phyloP scores from a whole-genome alignment of 2,113 vertebrate species.

The Himantopus leucocephalus region DNA sequence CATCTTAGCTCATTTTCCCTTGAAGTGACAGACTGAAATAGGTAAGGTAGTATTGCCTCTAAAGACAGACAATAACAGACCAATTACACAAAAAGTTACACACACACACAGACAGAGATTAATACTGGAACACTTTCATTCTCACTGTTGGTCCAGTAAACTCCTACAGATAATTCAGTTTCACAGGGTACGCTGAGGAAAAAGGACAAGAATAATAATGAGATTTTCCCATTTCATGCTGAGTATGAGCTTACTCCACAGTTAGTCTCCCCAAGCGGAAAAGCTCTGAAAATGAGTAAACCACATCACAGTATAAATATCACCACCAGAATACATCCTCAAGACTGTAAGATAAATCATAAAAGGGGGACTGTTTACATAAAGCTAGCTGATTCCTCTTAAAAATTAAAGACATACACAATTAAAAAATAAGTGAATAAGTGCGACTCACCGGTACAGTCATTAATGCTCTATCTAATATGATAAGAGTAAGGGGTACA shows the following conservation, averaged over 20 bases:
- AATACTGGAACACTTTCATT: background rate
- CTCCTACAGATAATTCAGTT: background rate
- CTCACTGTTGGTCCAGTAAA: background rate
- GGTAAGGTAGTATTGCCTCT: background rate
- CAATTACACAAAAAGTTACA: background rate
- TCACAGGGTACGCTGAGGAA: background rate
- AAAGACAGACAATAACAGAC: background rate
- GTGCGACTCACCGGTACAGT: background rate
- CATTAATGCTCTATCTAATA: background rate
- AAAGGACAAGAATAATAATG: background rate
- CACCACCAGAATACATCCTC: background rate
- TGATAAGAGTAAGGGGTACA: background rate
- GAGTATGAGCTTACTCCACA: background rate
- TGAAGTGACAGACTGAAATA: background rate
- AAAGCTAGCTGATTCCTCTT: background rate
- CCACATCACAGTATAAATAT: background rate
- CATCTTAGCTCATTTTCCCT: background rate
- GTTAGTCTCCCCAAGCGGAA: fast-evolving
- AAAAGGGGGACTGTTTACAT: background rate
- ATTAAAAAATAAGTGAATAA: background rate
- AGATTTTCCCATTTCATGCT: background rate
- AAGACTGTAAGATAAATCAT: background rate
- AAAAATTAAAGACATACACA: background rate
- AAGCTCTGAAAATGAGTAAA: background rate
- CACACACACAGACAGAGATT: background rate